Conservation (phyloP, 2,797 vertebrate genomes). For the Sebastes steindachneri region DNA sequence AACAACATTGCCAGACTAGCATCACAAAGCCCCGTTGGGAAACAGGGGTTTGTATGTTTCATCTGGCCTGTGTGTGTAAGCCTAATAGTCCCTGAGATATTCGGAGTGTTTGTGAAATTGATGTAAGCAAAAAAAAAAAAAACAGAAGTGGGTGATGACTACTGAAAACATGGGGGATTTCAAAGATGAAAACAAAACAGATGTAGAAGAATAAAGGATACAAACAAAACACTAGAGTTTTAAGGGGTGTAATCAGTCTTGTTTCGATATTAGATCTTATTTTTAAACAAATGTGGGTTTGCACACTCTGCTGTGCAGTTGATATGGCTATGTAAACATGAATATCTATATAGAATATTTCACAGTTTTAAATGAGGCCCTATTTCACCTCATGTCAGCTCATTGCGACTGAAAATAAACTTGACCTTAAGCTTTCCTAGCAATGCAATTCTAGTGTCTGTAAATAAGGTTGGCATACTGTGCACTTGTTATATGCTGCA, state of each 20-base stretch:
- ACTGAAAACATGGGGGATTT: neutral
- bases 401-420: neutral
- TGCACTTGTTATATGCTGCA: neutral
- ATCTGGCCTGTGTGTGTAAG: constrained; percentile 17
- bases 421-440: neutral
- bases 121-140: constrained; percentile 7
- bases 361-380: neutral
- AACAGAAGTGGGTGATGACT: constrained; percentile 6
- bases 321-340: neutral
- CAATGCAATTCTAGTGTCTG: neutral
- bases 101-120: constrained; percentile 27
- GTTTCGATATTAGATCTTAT: neutral
- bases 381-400: neutral
- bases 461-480: neutral
- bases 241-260: neutral
- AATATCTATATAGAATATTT: neutral
- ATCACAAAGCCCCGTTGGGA: constrained; percentile 10
- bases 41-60: constrained; percentile 29
- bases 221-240: neutral
- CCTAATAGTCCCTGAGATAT: constrained; percentile 18
- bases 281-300: neutral
- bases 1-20: constrained; percentile 14
- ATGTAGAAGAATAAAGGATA: neutral
- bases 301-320: neutral
- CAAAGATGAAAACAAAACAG: constrained; percentile 1